phyloP scores from a whole-genome alignment of 1,140 invertebrate genomes.

The Bombus polaris region DNA sequence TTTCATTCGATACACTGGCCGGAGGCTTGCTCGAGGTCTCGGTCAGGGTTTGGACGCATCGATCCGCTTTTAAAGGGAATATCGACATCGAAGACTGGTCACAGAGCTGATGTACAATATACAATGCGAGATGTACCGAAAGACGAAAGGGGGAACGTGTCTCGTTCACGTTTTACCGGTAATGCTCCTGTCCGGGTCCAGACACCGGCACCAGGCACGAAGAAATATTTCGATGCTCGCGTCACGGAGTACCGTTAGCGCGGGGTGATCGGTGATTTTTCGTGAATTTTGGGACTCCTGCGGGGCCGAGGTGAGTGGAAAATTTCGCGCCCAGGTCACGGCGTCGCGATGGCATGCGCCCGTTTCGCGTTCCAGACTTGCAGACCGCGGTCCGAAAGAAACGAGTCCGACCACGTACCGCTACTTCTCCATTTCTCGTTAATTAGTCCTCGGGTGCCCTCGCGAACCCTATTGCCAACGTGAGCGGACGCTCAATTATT shows the following conservation, averaged over 20 bases:
- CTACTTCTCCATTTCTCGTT: slow-evolving; percentile 52
- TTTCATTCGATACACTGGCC: background rate
- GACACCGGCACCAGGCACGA: slow-evolving; percentile 18
- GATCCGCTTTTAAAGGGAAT: slow-evolving; percentile 15
- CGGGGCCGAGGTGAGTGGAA: slow-evolving; percentile 35
- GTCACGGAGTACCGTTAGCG: slow-evolving; percentile 70
- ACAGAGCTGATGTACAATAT: too few relatives aligned
- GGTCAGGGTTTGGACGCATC: background rate
- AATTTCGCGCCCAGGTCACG: slow-evolving; percentile 66
- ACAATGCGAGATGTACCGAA: background rate
- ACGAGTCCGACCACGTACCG: slow-evolving; percentile 27
- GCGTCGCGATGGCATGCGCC: slow-evolving; percentile 18
- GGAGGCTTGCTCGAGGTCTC: background rate
- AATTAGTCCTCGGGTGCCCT: slow-evolving; percentile 55
- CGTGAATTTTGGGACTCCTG: slow-evolving; percentile 53
- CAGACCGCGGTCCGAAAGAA: slow-evolving; percentile 28
- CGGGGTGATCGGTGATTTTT: slow-evolving; percentile 62
- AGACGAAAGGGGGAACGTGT: background rate
- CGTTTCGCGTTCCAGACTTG: slow-evolving; percentile 40
- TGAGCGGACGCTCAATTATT: slow-evolving; percentile 62
- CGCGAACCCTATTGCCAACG: slow-evolving; percentile 60
- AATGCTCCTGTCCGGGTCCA: slow-evolving; percentile 21
- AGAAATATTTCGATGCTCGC: slow-evolving; percentile 73
- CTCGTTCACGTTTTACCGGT: slow-evolving; percentile 9
- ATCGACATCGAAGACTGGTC: background rate